Conservation (phyloP, 2,797 vertebrate species). For the Odontamblyopus lacepedii region DNA sequence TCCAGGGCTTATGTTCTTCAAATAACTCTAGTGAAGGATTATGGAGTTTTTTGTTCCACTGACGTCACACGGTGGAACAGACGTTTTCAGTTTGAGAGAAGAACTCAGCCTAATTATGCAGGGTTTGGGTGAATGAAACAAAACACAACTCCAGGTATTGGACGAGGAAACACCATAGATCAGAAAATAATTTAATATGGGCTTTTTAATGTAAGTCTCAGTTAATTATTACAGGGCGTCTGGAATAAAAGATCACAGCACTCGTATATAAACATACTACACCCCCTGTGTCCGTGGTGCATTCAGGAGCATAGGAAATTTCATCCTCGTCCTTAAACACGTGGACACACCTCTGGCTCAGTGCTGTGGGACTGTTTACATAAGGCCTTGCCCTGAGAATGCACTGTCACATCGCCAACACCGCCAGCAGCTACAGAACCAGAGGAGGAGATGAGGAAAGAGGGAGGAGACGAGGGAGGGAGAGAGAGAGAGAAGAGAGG, state of each 20-base stretch:
- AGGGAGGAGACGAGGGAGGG: constrained; percentile 50
- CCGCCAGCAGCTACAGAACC: constrained; percentile 60
- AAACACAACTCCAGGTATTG: too few relatives aligned
- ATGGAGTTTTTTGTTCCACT: too few relatives aligned
- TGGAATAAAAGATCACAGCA: neutral
- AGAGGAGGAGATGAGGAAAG: constrained; percentile 40
- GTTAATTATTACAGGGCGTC: neutral
- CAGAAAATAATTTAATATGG: too few relatives aligned
- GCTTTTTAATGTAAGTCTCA: too few relatives aligned
- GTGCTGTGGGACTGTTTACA: constrained; percentile 75
- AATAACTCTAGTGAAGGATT: too few relatives aligned
- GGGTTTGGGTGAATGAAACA: too few relatives aligned
- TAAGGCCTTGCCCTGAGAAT: constrained; percentile 78
- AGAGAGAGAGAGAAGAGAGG: constrained; percentile 50
- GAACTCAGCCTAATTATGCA: too few relatives aligned
- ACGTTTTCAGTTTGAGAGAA: too few relatives aligned
- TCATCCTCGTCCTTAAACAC: constrained; percentile 44
- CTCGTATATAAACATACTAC: constrained; percentile 16
- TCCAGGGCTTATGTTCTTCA: too few relatives aligned
- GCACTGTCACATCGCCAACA: constrained; percentile 73
- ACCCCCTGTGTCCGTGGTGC: constrained; percentile 23
- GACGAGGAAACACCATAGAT: too few relatives aligned
- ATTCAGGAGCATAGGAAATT: constrained; percentile 43
- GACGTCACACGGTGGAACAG: too few relatives aligned
- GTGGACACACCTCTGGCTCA: constrained; percentile 35